Conservation (phyloP, 2,797 vertebrate genomes). For the Parauchenoglanis punctatus region DNA sequence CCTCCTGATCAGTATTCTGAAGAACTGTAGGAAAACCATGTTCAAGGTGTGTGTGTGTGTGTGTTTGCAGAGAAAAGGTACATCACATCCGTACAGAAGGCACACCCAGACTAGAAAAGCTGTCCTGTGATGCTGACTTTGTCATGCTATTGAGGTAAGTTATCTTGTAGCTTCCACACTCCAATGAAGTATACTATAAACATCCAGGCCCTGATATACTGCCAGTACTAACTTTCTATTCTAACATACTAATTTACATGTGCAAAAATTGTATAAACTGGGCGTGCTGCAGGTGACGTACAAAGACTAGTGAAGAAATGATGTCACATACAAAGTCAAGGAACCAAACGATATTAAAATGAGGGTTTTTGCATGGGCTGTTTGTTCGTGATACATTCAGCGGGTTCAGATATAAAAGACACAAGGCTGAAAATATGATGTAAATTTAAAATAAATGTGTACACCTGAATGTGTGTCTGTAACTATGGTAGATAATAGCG, state of each 20-base stretch:
- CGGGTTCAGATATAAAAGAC: not conserved
- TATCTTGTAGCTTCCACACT: not conserved
- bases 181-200: not conserved
- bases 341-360: not conserved
- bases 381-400: not conserved
- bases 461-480: not conserved
- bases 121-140: conserved; percentile 88
- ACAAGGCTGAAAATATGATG: not conserved
- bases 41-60: conserved; percentile 26
- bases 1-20: not conserved
- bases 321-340: not conserved
- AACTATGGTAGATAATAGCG: not conserved
- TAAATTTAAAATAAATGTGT: not conserved
- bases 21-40: not conserved
- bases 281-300: not conserved
- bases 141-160: conserved; percentile 85
- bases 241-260: not conserved
- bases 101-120: conserved; percentile 83
- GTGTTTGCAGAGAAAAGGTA: conserved; percentile 83
- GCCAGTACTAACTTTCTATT: not conserved
- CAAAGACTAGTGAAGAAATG: not conserved
- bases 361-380: not conserved
- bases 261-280: not conserved
- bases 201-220: not conserved
- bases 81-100: conserved; percentile 89